Conservation (phyloP, 2,113 vertebrate genomes). For the Microcebus lehilahytsara region DNA sequence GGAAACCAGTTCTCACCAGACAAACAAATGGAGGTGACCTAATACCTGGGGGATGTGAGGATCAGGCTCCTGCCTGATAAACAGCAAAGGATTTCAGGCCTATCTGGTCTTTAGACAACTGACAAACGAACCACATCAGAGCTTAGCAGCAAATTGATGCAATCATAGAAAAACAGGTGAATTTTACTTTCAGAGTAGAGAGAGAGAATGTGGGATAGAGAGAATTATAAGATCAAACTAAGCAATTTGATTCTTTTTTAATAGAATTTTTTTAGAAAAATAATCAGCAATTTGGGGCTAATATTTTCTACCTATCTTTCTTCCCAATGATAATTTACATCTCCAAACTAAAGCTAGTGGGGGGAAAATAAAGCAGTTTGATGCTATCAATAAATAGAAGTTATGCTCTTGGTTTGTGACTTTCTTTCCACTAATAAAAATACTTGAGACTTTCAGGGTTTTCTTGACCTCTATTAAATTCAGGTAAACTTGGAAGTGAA, state of each 20-base stretch:
- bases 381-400: constrained; percentile 29
- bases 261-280: neutral
- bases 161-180: constrained; percentile 68
- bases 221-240: constrained; percentile 20
- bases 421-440: constrained; percentile 69
- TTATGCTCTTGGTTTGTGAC: neutral
- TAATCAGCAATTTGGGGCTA: neutral
- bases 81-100: constrained; percentile 55
- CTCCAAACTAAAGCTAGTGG: neutral
- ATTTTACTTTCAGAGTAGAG: constrained; percentile 57
- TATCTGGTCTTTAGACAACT: constrained; percentile 65
- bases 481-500: constrained; percentile 65
- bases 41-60: constrained; percentile 77
- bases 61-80: constrained; percentile 56
- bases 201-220: neutral
- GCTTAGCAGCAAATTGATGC: constrained; percentile 58
- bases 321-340: neutral
- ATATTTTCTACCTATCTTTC: neutral
- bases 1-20: constrained; percentile 78
- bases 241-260: neutral
- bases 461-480: constrained; percentile 68
- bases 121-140: constrained; percentile 53
- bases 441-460: constrained; percentile 38
- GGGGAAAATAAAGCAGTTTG: neutral
- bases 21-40: constrained; percentile 84